phyloP scores from a whole-genome alignment of 2,888 invertebrate genomes.

The Lasiommata megera region DNA sequence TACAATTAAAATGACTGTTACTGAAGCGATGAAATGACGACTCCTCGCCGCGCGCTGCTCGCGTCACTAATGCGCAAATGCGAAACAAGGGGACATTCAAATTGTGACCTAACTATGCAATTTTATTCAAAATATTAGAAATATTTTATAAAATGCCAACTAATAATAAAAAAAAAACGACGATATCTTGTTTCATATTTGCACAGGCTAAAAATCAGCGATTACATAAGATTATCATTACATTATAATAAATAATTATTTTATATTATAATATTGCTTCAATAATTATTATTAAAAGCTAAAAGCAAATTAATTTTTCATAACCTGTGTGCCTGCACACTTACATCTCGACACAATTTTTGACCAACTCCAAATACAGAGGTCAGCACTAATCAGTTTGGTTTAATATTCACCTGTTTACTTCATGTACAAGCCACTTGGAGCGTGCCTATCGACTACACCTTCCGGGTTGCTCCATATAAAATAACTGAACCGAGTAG shows the following conservation, averaged over 20 bases:
- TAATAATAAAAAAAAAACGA: neutral
- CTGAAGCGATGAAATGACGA: neutral
- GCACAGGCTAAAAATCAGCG: constrained; percentile 3
- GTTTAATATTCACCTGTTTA: too few relatives aligned
- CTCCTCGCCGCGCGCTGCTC: neutral
- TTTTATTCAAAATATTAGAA: neutral
- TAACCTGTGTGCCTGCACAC: neutral
- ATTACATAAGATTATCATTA: neutral
- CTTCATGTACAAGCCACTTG: too few relatives aligned
- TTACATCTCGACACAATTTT: neutral
- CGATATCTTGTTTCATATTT: constrained; percentile 10
- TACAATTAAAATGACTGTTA: constrained; percentile 12
- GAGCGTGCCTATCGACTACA: too few relatives aligned
- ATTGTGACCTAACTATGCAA: neutral
- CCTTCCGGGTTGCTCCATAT: too few relatives aligned
- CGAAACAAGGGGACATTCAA: neutral
- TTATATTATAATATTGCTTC: constrained; percentile 27
- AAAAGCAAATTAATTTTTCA: constrained; percentile 23
- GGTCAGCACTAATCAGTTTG: too few relatives aligned
- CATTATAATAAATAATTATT: constrained; percentile 15
- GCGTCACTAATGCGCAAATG: neutral
- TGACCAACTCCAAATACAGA: too few relatives aligned
- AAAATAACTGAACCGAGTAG: too few relatives aligned
- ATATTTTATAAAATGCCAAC: neutral
- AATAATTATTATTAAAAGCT: constrained; percentile 21